Evolutionary conservation across 2,888 invertebrate species (phyloP), one percentile per base, ranked within the genome.

Genomic region (Leptopilina drosophilae): DNA sequence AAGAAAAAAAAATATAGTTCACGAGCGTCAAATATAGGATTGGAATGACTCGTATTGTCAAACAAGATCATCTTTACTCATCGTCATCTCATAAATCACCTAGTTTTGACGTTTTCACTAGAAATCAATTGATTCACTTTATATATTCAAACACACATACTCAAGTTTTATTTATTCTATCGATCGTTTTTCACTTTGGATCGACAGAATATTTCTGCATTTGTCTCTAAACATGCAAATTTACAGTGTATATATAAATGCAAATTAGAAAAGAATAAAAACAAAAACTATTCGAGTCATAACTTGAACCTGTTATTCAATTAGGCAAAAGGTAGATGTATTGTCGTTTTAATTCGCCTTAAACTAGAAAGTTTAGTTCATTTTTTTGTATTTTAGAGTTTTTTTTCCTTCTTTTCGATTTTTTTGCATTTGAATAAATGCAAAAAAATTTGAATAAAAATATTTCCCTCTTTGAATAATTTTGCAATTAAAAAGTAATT

Each of bases 41-140:
- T 53, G 11, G 53, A 53, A 26, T 56, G 6, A 53, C 26, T 56
- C 20, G 9, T 9, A 73, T 49, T 49, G 73, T 33, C 73, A 73
- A 73, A 73, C 73, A 56, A 56, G 73, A 73, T 73, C 73, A 56
- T 73, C 73, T 53, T 73, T 73, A 14, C 56, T 56, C 33, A 56
- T 40, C n/a, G 73, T 73, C 73, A 40, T 73, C 73, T 56, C 73
- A 56, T 73, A 73, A 73, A 59, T 73, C 73, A 73, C n/a, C 56
- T 56, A 73, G 33, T 73, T 73, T 49, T 53, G 49, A 49, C 53
- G 53, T 69, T 69, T 20, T 20, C 49, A 53, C 14, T 12, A 69
- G 49, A 69, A 69, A 33, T 33, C 33, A 40, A 73, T 73, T 56
- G 73, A 73, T 73, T 56, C 56, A n/a, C 49, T 49, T 49, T 49